Conservation (phyloP, 2,888 invertebrate genomes). For the Cremastobaeus sp. region DNA sequence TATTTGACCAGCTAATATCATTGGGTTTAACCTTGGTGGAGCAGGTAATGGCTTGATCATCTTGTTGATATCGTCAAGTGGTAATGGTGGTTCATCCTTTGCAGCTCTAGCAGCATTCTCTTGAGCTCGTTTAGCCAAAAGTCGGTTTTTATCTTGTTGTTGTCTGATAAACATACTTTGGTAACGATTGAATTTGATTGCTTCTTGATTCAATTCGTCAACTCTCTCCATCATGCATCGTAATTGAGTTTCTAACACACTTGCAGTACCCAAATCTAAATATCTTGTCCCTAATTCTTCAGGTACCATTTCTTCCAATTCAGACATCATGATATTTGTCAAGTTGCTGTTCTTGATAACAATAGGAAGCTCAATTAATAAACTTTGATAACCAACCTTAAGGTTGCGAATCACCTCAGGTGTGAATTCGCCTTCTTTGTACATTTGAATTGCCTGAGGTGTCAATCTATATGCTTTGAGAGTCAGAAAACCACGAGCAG, state of each 20-base stretch:
- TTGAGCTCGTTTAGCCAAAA: constrained; percentile 90
- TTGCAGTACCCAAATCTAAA: constrained; percentile 93
- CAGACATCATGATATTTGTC: constrained; percentile 97
- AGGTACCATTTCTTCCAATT: constrained; percentile 92
- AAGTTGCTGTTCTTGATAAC: constrained; percentile 98
- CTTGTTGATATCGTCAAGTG: constrained; percentile 97
- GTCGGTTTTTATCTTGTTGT: constrained; percentile 95
- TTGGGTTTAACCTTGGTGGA: constrained; percentile 92
- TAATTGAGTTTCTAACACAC: constrained; percentile 88
- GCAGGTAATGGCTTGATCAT: constrained; percentile 95
- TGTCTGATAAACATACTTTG: constrained; percentile 95
- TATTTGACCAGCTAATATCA: constrained; percentile 96
- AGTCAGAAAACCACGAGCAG: constrained; percentile 95
- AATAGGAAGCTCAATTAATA: constrained; percentile 97
- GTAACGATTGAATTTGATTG: constrained; percentile 97
- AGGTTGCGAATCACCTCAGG: constrained; percentile 93
- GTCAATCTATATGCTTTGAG: constrained; percentile 97
- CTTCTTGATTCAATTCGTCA: constrained; percentile 97
- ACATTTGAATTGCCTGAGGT: constrained; percentile 96
- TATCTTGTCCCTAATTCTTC: constrained; percentile 94
- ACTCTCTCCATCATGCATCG: constrained; percentile 97
- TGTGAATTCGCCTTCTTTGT: constrained; percentile 95
- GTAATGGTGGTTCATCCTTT: constrained; percentile 93
- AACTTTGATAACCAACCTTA: constrained; percentile 94
- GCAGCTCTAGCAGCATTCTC: constrained; percentile 94